Evolutionary conservation across 2,888 invertebrate species (phyloP).

Genomic region (Mesorhabditis sp.): DNA sequence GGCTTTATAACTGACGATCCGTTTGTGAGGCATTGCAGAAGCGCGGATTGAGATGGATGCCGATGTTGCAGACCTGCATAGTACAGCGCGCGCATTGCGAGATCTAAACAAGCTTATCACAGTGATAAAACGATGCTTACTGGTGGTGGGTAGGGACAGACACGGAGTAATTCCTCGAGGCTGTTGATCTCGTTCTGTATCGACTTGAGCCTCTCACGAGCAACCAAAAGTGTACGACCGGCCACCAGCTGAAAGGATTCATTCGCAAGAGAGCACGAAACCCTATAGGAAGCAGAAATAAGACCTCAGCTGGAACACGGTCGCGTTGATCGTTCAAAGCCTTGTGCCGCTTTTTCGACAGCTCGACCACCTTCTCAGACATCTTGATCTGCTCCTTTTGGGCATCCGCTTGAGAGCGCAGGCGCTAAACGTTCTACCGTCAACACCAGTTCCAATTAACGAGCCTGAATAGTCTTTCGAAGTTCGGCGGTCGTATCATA

Average conservation of each 20-base stretch:
- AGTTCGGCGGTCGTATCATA: no score
- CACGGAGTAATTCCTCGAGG: slow-evolving; percentile 25
- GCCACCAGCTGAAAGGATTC: slow-evolving; percentile 19
- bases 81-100: slow-evolving; percentile 16
- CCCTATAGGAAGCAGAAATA: neutral
- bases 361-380: slow-evolving; percentile 23
- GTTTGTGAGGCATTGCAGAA: slow-evolving; percentile 22
- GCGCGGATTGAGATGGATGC: slow-evolving; percentile 27
- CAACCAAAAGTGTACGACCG: slow-evolving; percentile 27
- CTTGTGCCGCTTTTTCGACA: slow-evolving; percentile 25
- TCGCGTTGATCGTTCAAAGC: slow-evolving; percentile 23
- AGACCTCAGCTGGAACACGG: neutral
- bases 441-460: no score
- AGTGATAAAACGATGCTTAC: slow-evolving; percentile 26
- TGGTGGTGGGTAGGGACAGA: slow-evolving; percentile 32
- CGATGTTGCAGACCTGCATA: slow-evolving; percentile 30
- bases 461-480: no score
- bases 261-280: neutral
- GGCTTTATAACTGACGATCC: neutral
- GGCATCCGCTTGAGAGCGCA: neutral
- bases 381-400: slow-evolving; percentile 24
- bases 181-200: slow-evolving; percentile 27
- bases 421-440: neutral
- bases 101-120: neutral
- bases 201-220: slow-evolving; percentile 26